phyloP scores from a whole-genome alignment of 2,113 vertebrate genomes.

The Caracal caracal region DNA sequence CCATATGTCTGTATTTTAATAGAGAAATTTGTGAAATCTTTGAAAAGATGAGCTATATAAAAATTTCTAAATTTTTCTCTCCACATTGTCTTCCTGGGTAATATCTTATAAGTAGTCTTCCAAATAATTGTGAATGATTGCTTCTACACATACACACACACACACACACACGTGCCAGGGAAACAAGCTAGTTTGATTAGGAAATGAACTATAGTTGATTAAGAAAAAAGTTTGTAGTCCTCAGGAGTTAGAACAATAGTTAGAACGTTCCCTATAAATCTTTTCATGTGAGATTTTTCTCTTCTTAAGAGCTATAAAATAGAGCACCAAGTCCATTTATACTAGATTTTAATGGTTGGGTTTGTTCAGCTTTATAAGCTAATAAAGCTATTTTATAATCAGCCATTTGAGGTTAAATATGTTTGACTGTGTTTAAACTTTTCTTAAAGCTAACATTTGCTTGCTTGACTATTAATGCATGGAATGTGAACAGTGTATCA shows the following conservation, averaged over 20 bases:
- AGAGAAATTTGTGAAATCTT: slow-evolving; percentile 3
- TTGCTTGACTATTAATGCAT: background rate
- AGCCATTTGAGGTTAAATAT: background rate
- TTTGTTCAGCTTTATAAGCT: background rate
- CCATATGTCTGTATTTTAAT: background rate
- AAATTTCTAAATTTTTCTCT: background rate
- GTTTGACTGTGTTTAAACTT: background rate
- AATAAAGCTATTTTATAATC: background rate
- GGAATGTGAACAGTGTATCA: background rate
- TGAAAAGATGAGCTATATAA: background rate
- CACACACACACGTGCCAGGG: background rate
- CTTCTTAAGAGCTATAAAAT: background rate
- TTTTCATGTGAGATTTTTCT: background rate
- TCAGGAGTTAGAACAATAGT: background rate
- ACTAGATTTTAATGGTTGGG: slow-evolving; percentile 1
- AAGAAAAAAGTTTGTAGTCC: background rate
- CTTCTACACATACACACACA: background rate
- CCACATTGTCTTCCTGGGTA: background rate
- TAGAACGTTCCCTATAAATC: background rate
- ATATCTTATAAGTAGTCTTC: background rate
- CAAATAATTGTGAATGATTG: background rate
- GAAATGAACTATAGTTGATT: background rate
- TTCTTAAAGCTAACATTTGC: slow-evolving; percentile 3
- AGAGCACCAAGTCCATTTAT: background rate
- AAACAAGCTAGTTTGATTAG: background rate